Evolutionary conservation across 1,140 invertebrate genomes (phyloP).

Genomic region (Aphaenogaster rudis): DNA sequence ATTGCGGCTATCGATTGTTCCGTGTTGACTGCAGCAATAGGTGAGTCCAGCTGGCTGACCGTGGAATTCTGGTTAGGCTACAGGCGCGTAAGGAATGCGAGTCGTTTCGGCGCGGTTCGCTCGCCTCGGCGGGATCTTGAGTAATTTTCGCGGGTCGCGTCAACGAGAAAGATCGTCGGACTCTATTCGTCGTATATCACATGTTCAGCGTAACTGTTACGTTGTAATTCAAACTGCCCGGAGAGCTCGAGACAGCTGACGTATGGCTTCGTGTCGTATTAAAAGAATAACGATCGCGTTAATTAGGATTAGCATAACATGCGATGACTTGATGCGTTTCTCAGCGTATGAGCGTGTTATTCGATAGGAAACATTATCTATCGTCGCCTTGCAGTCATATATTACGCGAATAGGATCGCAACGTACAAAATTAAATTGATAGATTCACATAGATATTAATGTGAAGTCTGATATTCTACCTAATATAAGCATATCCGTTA

Average conservation of each 20-base stretch:
- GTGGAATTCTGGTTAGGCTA: slow-evolving; percentile 34
- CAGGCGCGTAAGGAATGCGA: neutral
- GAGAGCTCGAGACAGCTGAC: neutral
- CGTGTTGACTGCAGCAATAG: slow-evolving; percentile 85
- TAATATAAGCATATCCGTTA: neutral
- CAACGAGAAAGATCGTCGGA: slow-evolving; percentile 11
- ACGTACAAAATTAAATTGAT: slow-evolving; percentile 19
- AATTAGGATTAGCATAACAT: slow-evolving; percentile 8
- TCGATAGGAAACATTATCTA: slow-evolving; percentile 3
- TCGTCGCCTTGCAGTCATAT: neutral
- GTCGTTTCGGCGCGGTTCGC: slow-evolving; percentile 11
- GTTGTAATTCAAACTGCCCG: slow-evolving; percentile 29
- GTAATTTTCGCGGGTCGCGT: slow-evolving; percentile 23
- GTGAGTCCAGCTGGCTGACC: slow-evolving; percentile 60
- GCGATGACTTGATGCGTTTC: slow-evolving; percentile 19
- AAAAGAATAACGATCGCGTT: slow-evolving; percentile 54
- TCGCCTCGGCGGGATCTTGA: slow-evolving; percentile 21
- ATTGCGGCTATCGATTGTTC: slow-evolving; percentile 83
- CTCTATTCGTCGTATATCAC: slow-evolving; percentile 1
- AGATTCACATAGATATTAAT: slow-evolving; percentile 5
- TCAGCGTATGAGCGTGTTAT: slow-evolving; percentile 1
- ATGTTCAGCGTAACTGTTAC: slow-evolving; percentile 14
- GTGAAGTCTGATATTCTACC: neutral
- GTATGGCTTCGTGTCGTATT: slow-evolving; percentile 38
- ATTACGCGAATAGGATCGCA: neutral